Conservation (phyloP, 64 coral and sea anemone genomes). For the Astreopora myriophthalma region DNA sequence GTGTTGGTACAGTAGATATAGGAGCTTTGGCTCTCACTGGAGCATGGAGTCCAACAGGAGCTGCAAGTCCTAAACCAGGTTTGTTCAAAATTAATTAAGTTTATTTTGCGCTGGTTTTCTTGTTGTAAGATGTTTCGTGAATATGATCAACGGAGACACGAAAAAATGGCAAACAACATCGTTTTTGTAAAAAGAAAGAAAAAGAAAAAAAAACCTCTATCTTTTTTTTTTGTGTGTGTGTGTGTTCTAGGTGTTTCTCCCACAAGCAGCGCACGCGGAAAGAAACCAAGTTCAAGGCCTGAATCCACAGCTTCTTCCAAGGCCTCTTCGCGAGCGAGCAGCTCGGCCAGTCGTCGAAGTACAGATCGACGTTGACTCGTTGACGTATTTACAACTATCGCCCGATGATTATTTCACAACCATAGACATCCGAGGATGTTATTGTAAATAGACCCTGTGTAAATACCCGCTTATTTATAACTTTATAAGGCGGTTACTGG, state of each 20-base stretch:
- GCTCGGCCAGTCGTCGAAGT: conserved; percentile 75
- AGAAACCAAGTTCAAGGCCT: conserved; percentile 57
- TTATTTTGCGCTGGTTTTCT: too few relatives aligned
- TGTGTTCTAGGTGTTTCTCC: conserved; percentile 61
- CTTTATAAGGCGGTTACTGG: not conserved
- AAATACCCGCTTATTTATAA: not conserved
- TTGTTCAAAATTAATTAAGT: not conserved
- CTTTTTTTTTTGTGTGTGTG: not conserved
- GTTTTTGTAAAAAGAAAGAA: too few relatives aligned
- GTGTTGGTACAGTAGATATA: conserved; percentile 77
- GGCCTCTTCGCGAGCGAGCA: conserved; percentile 81
- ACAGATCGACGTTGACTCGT: conserved; percentile 28
- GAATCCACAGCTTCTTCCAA: conserved; percentile 66
- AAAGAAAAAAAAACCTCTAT: too few relatives aligned
- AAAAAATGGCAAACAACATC: too few relatives aligned
- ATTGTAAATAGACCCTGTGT: conserved; percentile 4
- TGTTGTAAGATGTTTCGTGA: too few relatives aligned
- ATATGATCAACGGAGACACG: too few relatives aligned
- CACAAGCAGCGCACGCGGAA: conserved; percentile 66
- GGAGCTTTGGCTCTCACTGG: conserved; percentile 72
- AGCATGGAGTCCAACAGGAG: conserved; percentile 69
- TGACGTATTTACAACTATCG: too few relatives aligned
- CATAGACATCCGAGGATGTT: not conserved
- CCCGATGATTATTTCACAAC: too few relatives aligned
- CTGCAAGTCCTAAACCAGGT: conserved; percentile 79